Base-by-base conservation (phyloP, 2,888 invertebrate genomes). In the Drosophila paranaensis region DNA sequence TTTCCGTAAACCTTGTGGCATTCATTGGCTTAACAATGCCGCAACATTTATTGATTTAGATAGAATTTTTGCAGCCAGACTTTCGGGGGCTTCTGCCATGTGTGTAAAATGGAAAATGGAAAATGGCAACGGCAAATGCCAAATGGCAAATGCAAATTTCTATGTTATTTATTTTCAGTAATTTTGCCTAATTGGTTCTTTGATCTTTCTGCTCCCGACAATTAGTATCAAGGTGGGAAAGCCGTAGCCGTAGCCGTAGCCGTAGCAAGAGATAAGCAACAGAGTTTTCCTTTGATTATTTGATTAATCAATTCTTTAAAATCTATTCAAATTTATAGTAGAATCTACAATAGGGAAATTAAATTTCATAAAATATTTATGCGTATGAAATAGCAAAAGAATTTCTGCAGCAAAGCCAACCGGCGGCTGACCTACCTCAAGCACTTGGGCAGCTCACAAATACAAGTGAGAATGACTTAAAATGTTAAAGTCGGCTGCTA, bases 11-110 rank as follows among this genome's bases (percentile, higher is more conserved):
- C 56, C 74, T 55, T 51, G 27, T 70, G 65, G 54, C 39, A 45
- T 48, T 73, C 58, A 65, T 77, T 77, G 76, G 73, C 64, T 77
- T 69, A 60, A 43, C 54, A 37, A 45, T 60, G 68, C 76, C 61
- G 71, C 71, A 62, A 62, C 68, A 75, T 65, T 69, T 79, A 78
- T 78, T 75, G 78, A 78, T 79, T 78, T 60, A 46, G 62, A 78
- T 79, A 27, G 57, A 58, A 55, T 63, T 67, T 57, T 45, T 74
- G 33, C 25, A 39, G 11, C 45, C 43, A 33, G 40, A 27, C 14
- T 40, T 60, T 53, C 0, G n/a, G 6, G n/a, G 54, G 40, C 27
- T 40, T 39, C 43, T 42, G 25, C 35, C 27, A 20, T 43, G 27
- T 30, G n/a, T 20, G n/a, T 40, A 35, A 33, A 10, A 33, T 42